Evolutionary conservation across 2,888 invertebrate genomes (phyloP), one percentile per base, ranked within the genome.

Genomic region (Mechanitis messenoides): DNA sequence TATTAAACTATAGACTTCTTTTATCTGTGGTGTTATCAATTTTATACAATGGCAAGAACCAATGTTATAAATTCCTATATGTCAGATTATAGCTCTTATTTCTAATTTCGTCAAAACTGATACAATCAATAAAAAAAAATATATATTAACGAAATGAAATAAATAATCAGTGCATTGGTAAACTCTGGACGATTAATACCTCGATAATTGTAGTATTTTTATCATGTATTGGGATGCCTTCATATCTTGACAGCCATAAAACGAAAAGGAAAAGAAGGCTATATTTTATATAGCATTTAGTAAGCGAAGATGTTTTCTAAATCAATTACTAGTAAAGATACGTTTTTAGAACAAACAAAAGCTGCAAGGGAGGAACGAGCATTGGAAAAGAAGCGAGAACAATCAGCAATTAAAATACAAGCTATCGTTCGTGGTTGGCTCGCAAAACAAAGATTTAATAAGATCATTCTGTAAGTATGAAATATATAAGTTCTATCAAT

Each of bases 301-400:
- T 62, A 58, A 65, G 69, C 64, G 54, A 79, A 79, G 68, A 90
- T 90, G 90, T 90, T 84, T 78, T 77, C 87, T 11, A 85, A 85
- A 71, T 78, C 82, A n/a, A 69, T 77, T 59, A 85, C 94, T 72
- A 92, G 93, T 72, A 96, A 95, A 83, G 93, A 93, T 72, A 92
- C 91, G 71, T 97, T 98, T 84, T 91, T 98, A 75, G 96, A 97
- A 82, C 96, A 96, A 80, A 96, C 96, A 3, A 97, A 97, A 84
- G 95, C 95, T 38, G 97, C 97, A 12, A 92, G 98, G 64, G 96
- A 96, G 80, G 97, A 97, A 82, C 92, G 98, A 62, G 97, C 96
- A 0, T 87, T 94, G 59, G 97, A 97, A 76, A 96, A 96, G 80
- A 93, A 93, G 67, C 92, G 93, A 65, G 96, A 97, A 74, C 90